These are phyloP conservation scores for Paralichthys olivaceus DNA, from an alignment of 2,113 vertebrate species.

Conservation along the genomic window DNA sequence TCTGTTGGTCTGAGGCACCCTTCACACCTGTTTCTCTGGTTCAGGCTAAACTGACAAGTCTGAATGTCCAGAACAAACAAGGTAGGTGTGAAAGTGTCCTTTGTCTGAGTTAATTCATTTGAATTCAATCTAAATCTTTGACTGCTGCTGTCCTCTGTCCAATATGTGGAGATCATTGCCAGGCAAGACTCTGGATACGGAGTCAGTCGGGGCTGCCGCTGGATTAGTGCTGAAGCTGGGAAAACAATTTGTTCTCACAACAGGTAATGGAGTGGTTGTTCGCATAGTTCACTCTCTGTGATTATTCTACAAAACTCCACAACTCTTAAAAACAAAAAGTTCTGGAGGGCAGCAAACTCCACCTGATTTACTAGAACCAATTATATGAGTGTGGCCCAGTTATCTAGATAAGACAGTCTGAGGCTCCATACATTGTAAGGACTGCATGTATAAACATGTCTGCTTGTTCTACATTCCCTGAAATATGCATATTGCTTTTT, in stretches of 20 bases:
- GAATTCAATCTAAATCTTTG: conserved; percentile 24
- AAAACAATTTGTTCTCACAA: conserved; percentile 38
- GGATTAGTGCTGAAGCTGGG: conserved; percentile 49
- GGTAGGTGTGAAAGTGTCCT: background rate
- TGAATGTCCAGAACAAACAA: too few relatives aligned
- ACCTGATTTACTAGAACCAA: conserved; percentile 19
- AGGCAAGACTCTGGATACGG: conserved; percentile 24
- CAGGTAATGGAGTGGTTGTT: conserved; percentile 46
- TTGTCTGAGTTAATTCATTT: background rate
- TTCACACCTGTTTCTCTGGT: too few relatives aligned
- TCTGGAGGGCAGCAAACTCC: conserved; percentile 3
- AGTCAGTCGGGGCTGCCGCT: conserved; percentile 17
- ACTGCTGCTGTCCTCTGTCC: too few relatives aligned
- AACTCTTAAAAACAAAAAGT: conserved; percentile 25
- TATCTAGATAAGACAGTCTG: background rate
- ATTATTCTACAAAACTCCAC: conserved; percentile 13
- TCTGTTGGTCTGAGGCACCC: too few relatives aligned
- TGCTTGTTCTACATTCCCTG: conserved; percentile 12
- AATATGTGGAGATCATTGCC: conserved; percentile 18
- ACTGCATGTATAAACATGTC: conserved; percentile 14
- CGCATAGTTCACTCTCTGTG: conserved; percentile 14
- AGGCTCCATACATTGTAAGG: conserved; percentile 1
- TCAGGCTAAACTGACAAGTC: too few relatives aligned
- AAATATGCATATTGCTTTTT: background rate
- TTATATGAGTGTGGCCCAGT: conserved; percentile 5